Conservation (phyloP, 1,140 invertebrate species). For the Anastrepha ludens region DNA sequence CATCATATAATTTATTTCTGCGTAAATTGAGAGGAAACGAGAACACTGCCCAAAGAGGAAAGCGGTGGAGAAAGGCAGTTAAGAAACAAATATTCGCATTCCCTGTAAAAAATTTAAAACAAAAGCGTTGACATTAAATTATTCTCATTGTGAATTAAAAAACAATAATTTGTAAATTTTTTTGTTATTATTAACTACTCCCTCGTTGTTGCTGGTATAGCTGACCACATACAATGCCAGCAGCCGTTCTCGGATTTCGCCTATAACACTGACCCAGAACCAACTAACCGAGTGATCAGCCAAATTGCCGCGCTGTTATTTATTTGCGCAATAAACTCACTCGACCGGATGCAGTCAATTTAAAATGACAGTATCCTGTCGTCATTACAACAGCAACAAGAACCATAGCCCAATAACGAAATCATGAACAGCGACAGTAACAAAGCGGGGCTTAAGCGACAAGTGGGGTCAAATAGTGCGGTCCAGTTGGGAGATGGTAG, state of each 20-base stretch:
- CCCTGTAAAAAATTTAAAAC: too few species aligned
- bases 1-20: neutral
- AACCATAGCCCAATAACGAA: neutral
- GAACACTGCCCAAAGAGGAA: neutral
- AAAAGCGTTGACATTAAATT: too few species aligned
- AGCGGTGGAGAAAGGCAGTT: too few species aligned
- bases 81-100: too few species aligned
- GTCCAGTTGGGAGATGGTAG: too few species aligned
- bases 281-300: neutral
- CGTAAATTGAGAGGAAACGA: neutral
- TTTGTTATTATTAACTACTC: too few species aligned
- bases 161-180: too few species aligned
- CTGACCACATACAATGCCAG: neutral
- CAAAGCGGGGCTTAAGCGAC: neutral
- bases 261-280: neutral
- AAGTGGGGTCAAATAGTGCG: neutral
- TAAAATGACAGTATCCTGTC: conserved; percentile 41
- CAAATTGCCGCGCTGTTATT: conserved; percentile 21
- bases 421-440: neutral
- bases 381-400: conserved; percentile 1
- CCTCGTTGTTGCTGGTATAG: neutral
- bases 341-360: conserved; percentile 48
- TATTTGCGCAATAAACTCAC: conserved; percentile 29
- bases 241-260: neutral
- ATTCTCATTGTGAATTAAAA: too few species aligned